Base-by-base conservation (phyloP, 2,797 vertebrate species). In the Cygnus olor region DNA sequence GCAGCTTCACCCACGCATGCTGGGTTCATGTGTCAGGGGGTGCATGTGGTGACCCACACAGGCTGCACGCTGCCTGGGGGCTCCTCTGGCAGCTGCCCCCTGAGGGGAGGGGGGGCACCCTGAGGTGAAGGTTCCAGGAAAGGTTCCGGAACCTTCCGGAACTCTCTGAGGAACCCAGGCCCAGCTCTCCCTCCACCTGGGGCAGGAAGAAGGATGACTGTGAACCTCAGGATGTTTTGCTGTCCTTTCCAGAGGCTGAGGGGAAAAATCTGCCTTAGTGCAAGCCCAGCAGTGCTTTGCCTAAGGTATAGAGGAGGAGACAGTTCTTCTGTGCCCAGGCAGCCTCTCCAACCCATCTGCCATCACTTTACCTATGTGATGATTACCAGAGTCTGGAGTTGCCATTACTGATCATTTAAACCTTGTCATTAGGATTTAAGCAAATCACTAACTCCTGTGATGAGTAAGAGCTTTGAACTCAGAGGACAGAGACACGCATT, bases 11-110 rank as follows among this genome's bases (percentile, higher is more conserved):
- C 42, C 42, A 6, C 2, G 2, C 25, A 0, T 0, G 0, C 38
- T 0, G 0, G 30, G 30, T 3, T 45, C 27, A 1, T 2, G 1
- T 3, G 13, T 42, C 19, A 2, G 3, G 6, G 36, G 3, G 4
- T 15, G 13, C 27, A 13, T 44, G 28, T 40, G 2, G 13, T 40
- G 19, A 30, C 40, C 63, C 14, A 40, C 19, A 10, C 9, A 14
- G 58, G 21, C 63, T 65, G 63, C 28, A 7, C 27, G 14, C 25
- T 53, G 25, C 61, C 49, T 25, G 24, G 1, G 10, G 13, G 28
- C 12, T 27, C 7, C 45, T 24, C 65, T 34, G 25, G 28, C 32
- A 19, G 9, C 45, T 64, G 19, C 9, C 14, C 57, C 1, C 0
- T 3, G 5, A 44, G 27, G 20, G 6, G 40, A 17, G 0, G 0